Conservation (phyloP, 2,113 vertebrate genomes). For the Cygnus buccinator region DNA sequence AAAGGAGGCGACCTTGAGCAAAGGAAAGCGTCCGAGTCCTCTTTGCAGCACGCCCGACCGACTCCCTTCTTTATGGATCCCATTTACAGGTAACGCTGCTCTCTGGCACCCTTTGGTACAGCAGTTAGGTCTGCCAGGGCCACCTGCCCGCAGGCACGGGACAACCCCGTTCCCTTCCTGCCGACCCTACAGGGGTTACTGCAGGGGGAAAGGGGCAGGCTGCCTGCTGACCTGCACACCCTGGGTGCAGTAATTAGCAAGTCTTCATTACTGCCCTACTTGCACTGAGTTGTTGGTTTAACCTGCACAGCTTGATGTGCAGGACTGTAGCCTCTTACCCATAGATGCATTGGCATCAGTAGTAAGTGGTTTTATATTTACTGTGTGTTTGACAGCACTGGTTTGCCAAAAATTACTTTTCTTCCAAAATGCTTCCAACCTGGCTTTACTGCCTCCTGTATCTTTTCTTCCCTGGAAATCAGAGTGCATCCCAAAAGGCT, state of each 20-base stretch:
- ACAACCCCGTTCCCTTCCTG: background rate
- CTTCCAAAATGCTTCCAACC: background rate
- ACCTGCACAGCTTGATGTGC: fast-evolving
- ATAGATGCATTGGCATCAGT: background rate
- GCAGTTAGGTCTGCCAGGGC: background rate
- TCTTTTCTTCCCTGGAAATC: background rate
- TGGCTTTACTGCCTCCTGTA: background rate
- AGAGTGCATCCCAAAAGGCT: background rate
- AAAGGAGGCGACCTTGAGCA: constrained; percentile 79
- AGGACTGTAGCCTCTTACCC: background rate
- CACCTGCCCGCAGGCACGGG: background rate
- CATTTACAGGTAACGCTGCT: constrained; percentile 94
- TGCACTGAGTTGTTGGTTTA: background rate
- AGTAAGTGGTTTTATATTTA: background rate
- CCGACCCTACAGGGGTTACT: background rate
- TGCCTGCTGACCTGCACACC: background rate
- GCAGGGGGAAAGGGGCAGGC: fast-evolving
- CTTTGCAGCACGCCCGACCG: constrained; percentile 94
- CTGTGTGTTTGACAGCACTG: background rate
- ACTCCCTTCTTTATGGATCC: constrained; percentile 99
- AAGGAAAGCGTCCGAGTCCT: constrained; percentile 85
- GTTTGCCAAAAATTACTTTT: background rate
- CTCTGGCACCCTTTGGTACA: background rate
- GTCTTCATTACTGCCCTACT: background rate
- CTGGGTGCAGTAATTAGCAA: fast-evolving